A percentile compares a stretch with the other conserved stretches of the same genome.
phyloP scores from a whole-genome alignment of 2,113 vertebrate species.

The Bagarius yarrelli region DNA sequence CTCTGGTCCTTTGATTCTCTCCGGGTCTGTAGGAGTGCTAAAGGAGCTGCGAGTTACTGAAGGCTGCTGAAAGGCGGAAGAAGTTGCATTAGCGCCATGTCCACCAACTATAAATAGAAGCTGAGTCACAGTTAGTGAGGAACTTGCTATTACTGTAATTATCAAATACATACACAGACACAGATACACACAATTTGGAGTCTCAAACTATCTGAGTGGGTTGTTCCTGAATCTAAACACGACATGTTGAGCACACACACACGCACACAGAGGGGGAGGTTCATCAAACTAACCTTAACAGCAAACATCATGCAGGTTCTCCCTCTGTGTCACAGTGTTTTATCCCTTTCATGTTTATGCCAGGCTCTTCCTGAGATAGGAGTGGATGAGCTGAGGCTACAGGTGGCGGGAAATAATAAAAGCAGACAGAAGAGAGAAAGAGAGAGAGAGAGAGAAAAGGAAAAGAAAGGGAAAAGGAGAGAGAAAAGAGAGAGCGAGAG shows the following conservation, averaged over 20 bases:
- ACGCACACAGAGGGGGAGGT: slow-evolving; percentile 25
- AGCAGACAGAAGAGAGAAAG: too few species aligned
- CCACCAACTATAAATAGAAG: slow-evolving; percentile 48
- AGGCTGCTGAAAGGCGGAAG: slow-evolving; percentile 11
- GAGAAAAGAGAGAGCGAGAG: too few species aligned
- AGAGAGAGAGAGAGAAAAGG: too few species aligned
- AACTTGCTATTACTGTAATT: slow-evolving; percentile 49
- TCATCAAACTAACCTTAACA: background rate
- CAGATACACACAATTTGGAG: slow-evolving; percentile 31
- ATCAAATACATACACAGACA: slow-evolving; percentile 34
- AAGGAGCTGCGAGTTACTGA: slow-evolving; percentile 19
- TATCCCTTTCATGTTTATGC: background rate
- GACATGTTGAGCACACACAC: slow-evolving; percentile 10
- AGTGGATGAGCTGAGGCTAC: slow-evolving; percentile 4
- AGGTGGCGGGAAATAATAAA: slow-evolving; percentile 4
- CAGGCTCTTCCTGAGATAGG: slow-evolving; percentile 15
- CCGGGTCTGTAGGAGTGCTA: slow-evolving; percentile 15
- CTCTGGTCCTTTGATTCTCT: background rate
- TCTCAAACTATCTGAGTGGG: slow-evolving; percentile 16
- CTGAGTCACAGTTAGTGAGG: slow-evolving; percentile 43
- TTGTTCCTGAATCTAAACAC: slow-evolving; percentile 19
- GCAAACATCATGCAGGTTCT: background rate
- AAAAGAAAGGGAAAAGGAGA: too few species aligned
- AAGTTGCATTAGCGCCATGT: slow-evolving; percentile 35
- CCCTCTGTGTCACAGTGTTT: slow-evolving; percentile 6